These are phyloP conservation scores for Sciurus niger DNA, from an alignment of 2,113 vertebrate species.

Conservation along the genomic window DNA sequence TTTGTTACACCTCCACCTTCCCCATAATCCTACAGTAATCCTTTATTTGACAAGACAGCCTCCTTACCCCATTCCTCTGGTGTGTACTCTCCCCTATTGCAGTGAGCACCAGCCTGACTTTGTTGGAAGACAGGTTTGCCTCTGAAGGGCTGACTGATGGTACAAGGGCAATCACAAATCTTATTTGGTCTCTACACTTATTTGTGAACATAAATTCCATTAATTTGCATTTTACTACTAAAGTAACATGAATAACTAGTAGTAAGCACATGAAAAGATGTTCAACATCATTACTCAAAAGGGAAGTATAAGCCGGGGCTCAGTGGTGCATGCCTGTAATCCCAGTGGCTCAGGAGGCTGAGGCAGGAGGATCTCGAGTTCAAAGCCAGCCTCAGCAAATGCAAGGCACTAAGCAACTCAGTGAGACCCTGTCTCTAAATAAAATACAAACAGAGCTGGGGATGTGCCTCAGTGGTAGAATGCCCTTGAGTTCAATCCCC, in stretches of 20 bases:
- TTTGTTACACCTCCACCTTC: not conserved
- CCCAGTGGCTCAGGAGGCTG: too few relatives aligned
- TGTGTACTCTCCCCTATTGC: not conserved
- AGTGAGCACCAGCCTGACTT: not conserved
- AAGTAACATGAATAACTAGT: slow-evolving; percentile 36
- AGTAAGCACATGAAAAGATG: not conserved
- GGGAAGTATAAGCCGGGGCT: not conserved
- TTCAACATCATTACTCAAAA: not conserved
- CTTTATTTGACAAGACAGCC: not conserved
- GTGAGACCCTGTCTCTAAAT: too few relatives aligned
- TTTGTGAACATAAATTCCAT: not conserved
- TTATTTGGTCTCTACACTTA: not conserved
- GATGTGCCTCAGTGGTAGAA: too few relatives aligned
- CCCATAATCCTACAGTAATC: not conserved
- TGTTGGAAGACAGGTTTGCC: not conserved
- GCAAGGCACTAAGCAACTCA: too few relatives aligned
- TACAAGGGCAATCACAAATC: not conserved
- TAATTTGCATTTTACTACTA: slow-evolving; percentile 38
- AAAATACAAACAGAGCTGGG: too few relatives aligned
- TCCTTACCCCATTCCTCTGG: not conserved
- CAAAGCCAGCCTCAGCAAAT: too few relatives aligned
- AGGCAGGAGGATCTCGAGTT: too few relatives aligned
- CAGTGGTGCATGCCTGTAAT: too few relatives aligned
- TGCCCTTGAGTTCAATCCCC: too few relatives aligned
- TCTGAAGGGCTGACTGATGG: not conserved